These are phyloP conservation scores for Canis aureus DNA, from an alignment of 2,113 vertebrate genomes.

Conservation along the genomic window DNA sequence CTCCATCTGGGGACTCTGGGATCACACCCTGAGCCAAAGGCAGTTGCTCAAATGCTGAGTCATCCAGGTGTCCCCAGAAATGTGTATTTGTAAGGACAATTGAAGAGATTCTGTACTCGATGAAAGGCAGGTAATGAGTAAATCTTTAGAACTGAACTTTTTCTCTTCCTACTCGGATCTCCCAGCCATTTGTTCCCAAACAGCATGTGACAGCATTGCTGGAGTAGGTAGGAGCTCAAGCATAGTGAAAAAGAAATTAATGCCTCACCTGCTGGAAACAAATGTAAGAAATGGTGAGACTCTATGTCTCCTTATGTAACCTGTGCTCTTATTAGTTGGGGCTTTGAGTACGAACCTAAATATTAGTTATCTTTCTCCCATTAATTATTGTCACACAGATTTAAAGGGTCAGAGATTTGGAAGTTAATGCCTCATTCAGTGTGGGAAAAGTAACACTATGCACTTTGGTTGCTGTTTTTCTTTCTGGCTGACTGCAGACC, in stretches of 20 bases:
- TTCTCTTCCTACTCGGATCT: background rate
- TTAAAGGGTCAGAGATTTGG: constrained; percentile 90
- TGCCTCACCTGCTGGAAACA: constrained; percentile 81
- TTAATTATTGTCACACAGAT: constrained; percentile 91
- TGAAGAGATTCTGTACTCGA: background rate
- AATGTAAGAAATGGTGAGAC: constrained; percentile 81
- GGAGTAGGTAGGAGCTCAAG: constrained; percentile 41
- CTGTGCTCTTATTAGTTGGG: constrained; percentile 73
- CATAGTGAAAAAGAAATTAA: constrained; percentile 86
- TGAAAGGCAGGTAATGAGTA: background rate
- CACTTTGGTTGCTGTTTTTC: constrained; percentile 84
- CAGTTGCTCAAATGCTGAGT: no score
- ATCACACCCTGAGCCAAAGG: no score
- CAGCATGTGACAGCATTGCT: constrained; percentile 46
- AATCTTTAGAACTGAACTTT: background rate
- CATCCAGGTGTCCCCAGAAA: no score
- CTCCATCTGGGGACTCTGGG: no score
- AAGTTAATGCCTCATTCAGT: constrained; percentile 87
- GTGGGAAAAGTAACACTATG: constrained; percentile 87
- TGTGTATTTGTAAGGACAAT: background rate
- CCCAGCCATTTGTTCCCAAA: background rate
- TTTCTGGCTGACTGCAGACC: constrained; percentile 85
- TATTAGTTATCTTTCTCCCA: constrained; percentile 88
- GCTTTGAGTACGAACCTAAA: constrained; percentile 84
- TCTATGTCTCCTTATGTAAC: constrained; percentile 80